phyloP scores from a whole-genome alignment of 2,888 invertebrate genomes.

The Zonitis immaculata region DNA sequence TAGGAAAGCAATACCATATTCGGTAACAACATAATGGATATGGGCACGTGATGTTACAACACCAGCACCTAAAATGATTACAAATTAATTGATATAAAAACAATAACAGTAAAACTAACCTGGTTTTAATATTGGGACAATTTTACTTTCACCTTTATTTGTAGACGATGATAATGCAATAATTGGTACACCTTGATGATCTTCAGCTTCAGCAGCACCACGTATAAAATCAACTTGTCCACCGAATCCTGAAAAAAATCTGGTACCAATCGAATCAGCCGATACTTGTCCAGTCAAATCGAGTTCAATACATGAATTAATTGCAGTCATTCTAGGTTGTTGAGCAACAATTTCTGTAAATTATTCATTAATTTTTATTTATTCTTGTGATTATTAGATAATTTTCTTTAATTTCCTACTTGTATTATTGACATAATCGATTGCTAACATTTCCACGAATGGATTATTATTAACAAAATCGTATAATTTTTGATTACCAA shows the following conservation, averaged over 20 bases:
- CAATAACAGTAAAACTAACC: slow-evolving; percentile 59
- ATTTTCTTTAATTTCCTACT: too few relatives aligned
- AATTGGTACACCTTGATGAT: slow-evolving; percentile 87
- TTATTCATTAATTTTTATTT: too few relatives aligned
- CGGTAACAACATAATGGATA: slow-evolving; percentile 90
- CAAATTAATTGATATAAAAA: not conserved
- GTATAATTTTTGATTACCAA: slow-evolving; percentile 82
- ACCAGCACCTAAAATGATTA: slow-evolving; percentile 75
- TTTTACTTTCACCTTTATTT: slow-evolving; percentile 77
- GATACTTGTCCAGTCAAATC: slow-evolving; percentile 92
- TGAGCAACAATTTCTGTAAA: slow-evolving; percentile 66
- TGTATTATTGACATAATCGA: slow-evolving; percentile 85
- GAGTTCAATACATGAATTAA: slow-evolving; percentile 93
- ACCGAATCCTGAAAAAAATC: slow-evolving; percentile 80
- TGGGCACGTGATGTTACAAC: slow-evolving; percentile 90
- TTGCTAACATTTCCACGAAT: slow-evolving; percentile 82
- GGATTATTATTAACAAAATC: slow-evolving; percentile 95
- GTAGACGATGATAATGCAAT: slow-evolving; percentile 82
- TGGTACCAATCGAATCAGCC: slow-evolving; percentile 87
- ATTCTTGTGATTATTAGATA: too few relatives aligned
- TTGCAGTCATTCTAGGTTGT: slow-evolving; percentile 90
- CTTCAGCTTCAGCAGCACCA: slow-evolving; percentile 79
- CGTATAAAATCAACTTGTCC: slow-evolving; percentile 93
- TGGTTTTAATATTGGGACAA: slow-evolving; percentile 74
- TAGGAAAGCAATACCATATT: slow-evolving; percentile 82